These are phyloP conservation scores for Selenia dentaria DNA, from an alignment of 2,888 invertebrate genomes.

Conservation along the genomic window DNA sequence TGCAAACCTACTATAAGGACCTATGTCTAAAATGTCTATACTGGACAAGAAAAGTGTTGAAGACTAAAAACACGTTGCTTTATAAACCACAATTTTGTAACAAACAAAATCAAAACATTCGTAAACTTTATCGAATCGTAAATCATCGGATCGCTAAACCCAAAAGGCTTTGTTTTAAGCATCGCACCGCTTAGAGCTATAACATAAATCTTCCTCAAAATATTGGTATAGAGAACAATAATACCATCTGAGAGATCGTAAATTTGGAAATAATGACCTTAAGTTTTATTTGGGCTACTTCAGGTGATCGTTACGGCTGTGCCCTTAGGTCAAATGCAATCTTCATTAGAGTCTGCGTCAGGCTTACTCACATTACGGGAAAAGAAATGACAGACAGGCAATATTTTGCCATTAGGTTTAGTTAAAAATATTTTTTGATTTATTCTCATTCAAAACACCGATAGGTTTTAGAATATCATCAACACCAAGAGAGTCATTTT, in stretches of 20 bases:
- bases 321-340: conserved; percentile 66
- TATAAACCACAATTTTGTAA: conserved; percentile 32
- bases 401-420: too few species aligned
- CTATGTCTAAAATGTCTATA: too few species aligned
- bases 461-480: too few species aligned
- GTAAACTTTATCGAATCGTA: conserved; percentile 38
- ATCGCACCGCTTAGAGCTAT: conserved; percentile 59
- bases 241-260: conserved; percentile 59
- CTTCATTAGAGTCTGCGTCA: conserved; percentile 61
- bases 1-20: too few species aligned
- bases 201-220: conserved; percentile 77
- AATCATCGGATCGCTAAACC: conserved; percentile 41
- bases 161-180: conserved; percentile 45
- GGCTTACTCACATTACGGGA: conserved; percentile 4
- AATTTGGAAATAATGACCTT: conserved; percentile 75
- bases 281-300: conserved; percentile 72
- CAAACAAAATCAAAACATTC: conserved; percentile 43
- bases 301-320: conserved; percentile 74
- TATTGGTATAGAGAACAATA: conserved; percentile 63
- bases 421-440: too few species aligned
- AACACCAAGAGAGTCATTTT: too few species aligned
- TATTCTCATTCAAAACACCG: too few species aligned
- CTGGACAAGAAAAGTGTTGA: too few species aligned
- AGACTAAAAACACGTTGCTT: too few species aligned
- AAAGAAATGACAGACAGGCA: conserved; percentile 4